These are phyloP conservation scores for Gastrophysa polygoni DNA, from an alignment of 2,888 invertebrate species.

Conservation along the genomic window DNA sequence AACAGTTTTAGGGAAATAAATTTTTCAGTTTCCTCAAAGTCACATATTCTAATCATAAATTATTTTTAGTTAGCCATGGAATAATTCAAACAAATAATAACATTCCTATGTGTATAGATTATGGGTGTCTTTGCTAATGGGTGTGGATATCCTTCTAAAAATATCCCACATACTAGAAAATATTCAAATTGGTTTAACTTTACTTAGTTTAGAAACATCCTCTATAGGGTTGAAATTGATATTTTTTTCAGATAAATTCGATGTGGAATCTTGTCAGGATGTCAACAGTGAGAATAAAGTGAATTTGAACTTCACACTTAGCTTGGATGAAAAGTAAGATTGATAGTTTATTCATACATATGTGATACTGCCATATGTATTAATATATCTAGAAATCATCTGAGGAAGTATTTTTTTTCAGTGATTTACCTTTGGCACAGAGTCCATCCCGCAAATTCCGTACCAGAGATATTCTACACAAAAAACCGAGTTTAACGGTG, in stretches of 20 bases:
- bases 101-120: no score
- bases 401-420: slow-evolving; percentile 33
- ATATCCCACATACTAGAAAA: no score
- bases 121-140: no score
- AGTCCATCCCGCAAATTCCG: slow-evolving; percentile 50
- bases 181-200: background rate
- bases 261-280: slow-evolving; percentile 55
- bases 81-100: no score
- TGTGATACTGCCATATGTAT: background rate
- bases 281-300: slow-evolving; percentile 60
- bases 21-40: no score
- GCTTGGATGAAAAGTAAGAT: slow-evolving; percentile 63
- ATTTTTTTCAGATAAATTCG: slow-evolving; percentile 51
- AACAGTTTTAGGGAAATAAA: no score
- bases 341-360: background rate
- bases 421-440: slow-evolving; percentile 51
- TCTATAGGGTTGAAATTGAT: no score
- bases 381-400: background rate
- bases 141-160: no score
- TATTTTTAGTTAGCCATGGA: no score
- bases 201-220: no score
- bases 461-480: slow-evolving; percentile 52
- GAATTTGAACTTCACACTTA: slow-evolving; percentile 67
- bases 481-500: slow-evolving; percentile 54
- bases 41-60: no score